Percentiles rank a stretch among this genome's conserved stretches.
Conservation (phyloP, 2,113 vertebrate genomes). For the Pseudorectes ferrugineus region DNA sequence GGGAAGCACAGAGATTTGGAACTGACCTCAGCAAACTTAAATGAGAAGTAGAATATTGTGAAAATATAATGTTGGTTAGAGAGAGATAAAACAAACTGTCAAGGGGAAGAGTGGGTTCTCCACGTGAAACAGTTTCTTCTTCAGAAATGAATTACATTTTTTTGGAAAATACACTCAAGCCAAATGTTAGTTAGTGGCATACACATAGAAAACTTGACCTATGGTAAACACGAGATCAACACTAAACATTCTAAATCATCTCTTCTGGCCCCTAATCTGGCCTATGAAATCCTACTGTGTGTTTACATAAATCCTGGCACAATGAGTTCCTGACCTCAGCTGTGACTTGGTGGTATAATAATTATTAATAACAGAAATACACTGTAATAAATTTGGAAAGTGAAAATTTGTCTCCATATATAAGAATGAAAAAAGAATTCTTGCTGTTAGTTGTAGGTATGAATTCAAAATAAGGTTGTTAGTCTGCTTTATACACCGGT, state of each 20-base stretch:
- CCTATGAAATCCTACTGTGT: not conserved
- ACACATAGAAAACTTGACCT: not conserved
- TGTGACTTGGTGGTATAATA: not conserved
- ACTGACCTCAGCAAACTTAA: not conserved
- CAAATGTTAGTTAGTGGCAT: not conserved
- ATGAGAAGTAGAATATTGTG: not conserved
- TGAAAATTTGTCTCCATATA: not conserved
- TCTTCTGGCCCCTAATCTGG: not conserved
- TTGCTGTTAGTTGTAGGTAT: not conserved
- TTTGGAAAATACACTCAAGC: not conserved
- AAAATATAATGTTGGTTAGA: not conserved
- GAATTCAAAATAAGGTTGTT: not conserved
- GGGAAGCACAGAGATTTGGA: not conserved
- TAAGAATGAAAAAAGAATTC: not conserved
- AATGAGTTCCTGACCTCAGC: not conserved
- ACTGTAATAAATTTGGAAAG: not conserved
- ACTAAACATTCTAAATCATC: not conserved
- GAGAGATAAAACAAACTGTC: not conserved
- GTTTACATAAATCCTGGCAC: not conserved
- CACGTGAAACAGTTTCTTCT: not conserved
- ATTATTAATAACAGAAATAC: not conserved
- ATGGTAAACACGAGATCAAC: not conserved
- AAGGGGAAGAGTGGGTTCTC: not conserved
- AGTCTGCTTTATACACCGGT: not conserved
- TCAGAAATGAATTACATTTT: not conserved